Evolutionary conservation across 2,797 vertebrate species (phyloP).

Genomic region (Cetoscarus ocellatus): DNA sequence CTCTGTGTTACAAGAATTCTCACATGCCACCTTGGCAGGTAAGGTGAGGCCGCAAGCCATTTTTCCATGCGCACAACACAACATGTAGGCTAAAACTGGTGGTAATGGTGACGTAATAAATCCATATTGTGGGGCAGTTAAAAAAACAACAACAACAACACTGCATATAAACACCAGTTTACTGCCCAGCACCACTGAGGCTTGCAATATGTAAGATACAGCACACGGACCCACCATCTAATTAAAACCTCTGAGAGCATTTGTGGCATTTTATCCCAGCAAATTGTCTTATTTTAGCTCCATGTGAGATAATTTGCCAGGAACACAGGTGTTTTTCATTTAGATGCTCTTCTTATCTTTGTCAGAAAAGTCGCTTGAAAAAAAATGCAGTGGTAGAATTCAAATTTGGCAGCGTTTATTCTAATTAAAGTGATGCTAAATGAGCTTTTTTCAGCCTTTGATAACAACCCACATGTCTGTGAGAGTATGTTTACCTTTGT

Average conservation of each 20-base stretch:
- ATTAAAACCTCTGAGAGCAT: constrained; percentile 33
- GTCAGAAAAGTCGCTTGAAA: constrained; percentile 60
- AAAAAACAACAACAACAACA: no score
- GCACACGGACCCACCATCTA: constrained; percentile 17
- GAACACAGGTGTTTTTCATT: constrained; percentile 79
- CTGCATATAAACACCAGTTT: no score
- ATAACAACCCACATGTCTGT: constrained; percentile 69
- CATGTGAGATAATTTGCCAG: constrained; percentile 53
- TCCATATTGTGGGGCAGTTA: no score
- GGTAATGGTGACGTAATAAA: no score
- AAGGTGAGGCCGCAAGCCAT: no score
- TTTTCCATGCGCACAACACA: no score
- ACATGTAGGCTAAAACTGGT: no score
- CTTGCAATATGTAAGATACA: constrained; percentile 19
- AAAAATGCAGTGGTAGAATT: constrained; percentile 75
- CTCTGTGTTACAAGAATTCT: no score
- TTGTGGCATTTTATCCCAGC: constrained; percentile 27
- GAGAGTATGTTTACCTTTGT: constrained; percentile 79
- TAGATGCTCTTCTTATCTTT: constrained; percentile 61
- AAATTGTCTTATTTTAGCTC: constrained; percentile 59
- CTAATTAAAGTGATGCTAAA: constrained; percentile 83
- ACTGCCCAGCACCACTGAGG: no score
- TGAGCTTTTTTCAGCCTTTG: constrained; percentile 76
- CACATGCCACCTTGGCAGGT: no score
- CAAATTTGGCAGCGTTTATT: constrained; percentile 78